Evolutionary conservation across 2,113 vertebrate genomes (phyloP).

Genomic region (Arenaria interpres): DNA sequence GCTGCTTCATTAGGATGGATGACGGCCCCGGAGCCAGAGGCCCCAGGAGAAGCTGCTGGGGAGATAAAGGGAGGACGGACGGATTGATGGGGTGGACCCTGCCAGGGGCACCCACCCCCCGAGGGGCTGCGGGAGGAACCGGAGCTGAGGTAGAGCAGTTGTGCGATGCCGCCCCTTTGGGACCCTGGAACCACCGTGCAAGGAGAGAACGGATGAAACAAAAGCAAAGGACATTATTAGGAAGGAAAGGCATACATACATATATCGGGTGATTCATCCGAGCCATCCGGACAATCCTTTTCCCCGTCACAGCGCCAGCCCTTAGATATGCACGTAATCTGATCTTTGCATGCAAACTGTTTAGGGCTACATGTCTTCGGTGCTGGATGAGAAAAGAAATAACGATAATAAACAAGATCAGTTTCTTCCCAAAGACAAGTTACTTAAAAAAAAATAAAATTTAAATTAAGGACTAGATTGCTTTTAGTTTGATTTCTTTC

Average conservation of each 20-base stretch:
- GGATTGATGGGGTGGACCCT: neutral
- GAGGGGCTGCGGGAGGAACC: rapidly evolving
- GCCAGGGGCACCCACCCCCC: neutral
- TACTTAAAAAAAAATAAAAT: neutral
- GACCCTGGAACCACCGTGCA: neutral
- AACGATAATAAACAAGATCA: slow-evolving; percentile 37
- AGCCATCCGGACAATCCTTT: slow-evolving; percentile 96
- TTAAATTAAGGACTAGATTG: slow-evolving; percentile 27
- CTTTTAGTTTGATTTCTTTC: neutral
- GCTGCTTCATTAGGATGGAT: neutral
- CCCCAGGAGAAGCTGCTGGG: neutral
- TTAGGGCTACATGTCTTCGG: slow-evolving; percentile 95
- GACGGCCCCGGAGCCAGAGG: neutral
- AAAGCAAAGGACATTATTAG: neutral
- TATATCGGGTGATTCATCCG: slow-evolving; percentile 93
- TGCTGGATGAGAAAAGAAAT: slow-evolving; percentile 70
- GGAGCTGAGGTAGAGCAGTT: neutral
- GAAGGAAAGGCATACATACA: slow-evolving; percentile 81
- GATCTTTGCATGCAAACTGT: slow-evolving; percentile 97
- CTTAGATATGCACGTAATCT: slow-evolving; percentile 96
- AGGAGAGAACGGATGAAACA: neutral
- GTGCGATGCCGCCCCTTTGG: rapidly evolving
- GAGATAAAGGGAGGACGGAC: neutral
- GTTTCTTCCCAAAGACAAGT: slow-evolving; percentile 35
- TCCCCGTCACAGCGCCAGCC: slow-evolving; percentile 97